Conservation (phyloP, 2,888 invertebrate species). For the Aethes cnicana region DNA sequence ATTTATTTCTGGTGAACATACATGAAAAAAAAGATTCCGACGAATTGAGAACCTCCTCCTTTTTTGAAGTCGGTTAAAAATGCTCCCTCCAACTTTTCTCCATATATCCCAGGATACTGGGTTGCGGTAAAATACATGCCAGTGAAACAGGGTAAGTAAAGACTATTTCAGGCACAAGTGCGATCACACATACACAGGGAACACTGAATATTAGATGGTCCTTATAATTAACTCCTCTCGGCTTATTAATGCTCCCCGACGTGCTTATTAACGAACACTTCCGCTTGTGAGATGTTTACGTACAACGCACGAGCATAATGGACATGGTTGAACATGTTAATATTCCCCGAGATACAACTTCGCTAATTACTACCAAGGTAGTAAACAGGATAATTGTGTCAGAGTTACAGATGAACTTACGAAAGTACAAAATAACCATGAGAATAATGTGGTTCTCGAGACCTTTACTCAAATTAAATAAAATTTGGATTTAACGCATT, state of each 20-base stretch:
- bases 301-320: slow-evolving; percentile 43
- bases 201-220: slow-evolving; percentile 40
- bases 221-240: slow-evolving; percentile 45
- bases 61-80: too few relatives aligned
- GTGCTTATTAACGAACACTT: slow-evolving; percentile 53
- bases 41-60: too few relatives aligned
- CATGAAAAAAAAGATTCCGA: too few relatives aligned
- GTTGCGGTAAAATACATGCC: background rate
- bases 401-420: background rate
- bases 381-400: slow-evolving; percentile 31
- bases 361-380: slow-evolving; percentile 39
- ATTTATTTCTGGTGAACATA: too few relatives aligned
- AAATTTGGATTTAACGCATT: too few relatives aligned
- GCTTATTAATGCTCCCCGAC: slow-evolving; percentile 58
- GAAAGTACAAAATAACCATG: background rate
- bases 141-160: background rate
- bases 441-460: too few relatives aligned
- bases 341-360: slow-evolving; percentile 32
- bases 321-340: slow-evolving; percentile 44
- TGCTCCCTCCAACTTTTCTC: too few relatives aligned
- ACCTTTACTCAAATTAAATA: too few relatives aligned
- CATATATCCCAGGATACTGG: too few relatives aligned
- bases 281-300: slow-evolving; percentile 45
- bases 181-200: slow-evolving; percentile 26
- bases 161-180: slow-evolving; percentile 6